Evolutionary conservation across 2,888 invertebrate species (phyloP).

Genomic region (Stegana nigrithorax): DNA sequence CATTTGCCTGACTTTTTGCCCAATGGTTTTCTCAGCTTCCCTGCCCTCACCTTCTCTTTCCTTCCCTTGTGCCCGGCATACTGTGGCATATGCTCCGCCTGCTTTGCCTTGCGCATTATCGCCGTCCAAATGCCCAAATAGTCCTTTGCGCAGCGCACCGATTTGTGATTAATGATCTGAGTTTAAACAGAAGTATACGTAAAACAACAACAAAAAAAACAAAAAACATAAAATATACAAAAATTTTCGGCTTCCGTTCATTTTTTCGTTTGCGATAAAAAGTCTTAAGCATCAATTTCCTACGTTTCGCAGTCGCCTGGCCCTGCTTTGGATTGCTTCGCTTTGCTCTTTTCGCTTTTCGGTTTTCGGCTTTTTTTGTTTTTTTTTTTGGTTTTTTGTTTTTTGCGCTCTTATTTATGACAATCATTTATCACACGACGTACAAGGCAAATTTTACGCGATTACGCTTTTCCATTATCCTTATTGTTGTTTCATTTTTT

Average conservation of each 20-base stretch:
- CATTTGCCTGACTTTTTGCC: slow-evolving; percentile 22
- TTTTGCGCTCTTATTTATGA: slow-evolving; percentile 60
- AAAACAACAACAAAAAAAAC: slow-evolving; percentile 25
- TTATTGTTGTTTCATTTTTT: background rate
- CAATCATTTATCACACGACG: slow-evolving; percentile 63
- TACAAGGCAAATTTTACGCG: slow-evolving; percentile 55
- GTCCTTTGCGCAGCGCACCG: no score
- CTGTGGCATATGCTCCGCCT: slow-evolving; percentile 19
- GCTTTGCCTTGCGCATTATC: slow-evolving; percentile 28
- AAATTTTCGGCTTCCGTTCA: background rate
- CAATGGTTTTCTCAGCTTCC: no score
- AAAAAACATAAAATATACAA: slow-evolving; percentile 42
- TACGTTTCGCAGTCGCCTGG: slow-evolving; percentile 24
- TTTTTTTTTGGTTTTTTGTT: slow-evolving; percentile 22
- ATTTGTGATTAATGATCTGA: slow-evolving; percentile 55
- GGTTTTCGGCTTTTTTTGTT: slow-evolving; percentile 5
- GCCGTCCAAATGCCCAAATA: no score
- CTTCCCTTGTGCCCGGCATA: no score
- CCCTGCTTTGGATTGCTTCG: slow-evolving; percentile 30
- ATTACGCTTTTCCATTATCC: slow-evolving; percentile 59
- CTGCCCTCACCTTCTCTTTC: background rate
- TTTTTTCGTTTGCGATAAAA: slow-evolving; percentile 46
- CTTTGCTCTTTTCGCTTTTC: slow-evolving; percentile 29
- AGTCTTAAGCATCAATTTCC: slow-evolving; percentile 62
- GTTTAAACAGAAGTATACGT: no score